Conservation (phyloP, 2,113 vertebrate genomes). For the Erythrolamprus reginae region DNA sequence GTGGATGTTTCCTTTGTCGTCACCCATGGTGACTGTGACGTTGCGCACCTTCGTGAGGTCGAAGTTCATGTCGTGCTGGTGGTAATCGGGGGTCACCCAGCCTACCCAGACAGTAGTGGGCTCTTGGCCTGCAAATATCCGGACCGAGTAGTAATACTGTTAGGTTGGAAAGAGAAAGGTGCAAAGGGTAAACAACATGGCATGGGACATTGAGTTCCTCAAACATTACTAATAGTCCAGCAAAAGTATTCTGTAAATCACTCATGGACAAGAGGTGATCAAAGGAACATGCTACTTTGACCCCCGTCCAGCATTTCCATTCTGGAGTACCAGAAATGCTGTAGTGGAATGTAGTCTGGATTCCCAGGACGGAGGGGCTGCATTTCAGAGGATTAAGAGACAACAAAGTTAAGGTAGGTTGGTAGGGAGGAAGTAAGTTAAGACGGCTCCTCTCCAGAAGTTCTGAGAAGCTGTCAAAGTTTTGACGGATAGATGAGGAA, state of each 20-base stretch:
- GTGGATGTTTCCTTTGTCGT: conserved; percentile 86
- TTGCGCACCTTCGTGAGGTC: conserved; percentile 85
- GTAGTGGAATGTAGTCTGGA: neutral
- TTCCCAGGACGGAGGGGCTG: neutral
- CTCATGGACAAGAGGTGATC: neutral
- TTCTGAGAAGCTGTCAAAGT: neutral
- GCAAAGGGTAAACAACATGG: neutral
- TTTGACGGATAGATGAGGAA: neutral
- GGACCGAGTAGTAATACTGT: conserved; percentile 89
- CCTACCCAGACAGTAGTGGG: conserved; percentile 85
- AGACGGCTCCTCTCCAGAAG: neutral
- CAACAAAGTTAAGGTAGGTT: neutral
- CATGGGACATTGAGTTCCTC: neutral
- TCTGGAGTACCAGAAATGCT: neutral
- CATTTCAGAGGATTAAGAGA: neutral
- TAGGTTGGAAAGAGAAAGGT: neutral
- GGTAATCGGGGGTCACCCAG: conserved; percentile 91
- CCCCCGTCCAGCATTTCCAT: neutral
- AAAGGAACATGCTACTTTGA: neutral
- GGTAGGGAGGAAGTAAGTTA: neutral
- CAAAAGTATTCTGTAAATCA: neutral
- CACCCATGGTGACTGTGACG: conserved; percentile 87
- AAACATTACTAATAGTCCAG: neutral
- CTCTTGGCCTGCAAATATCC: conserved; percentile 89
- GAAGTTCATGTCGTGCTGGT: conserved; percentile 83